A percentile compares a stretch with the other conserved stretches of the same genome.
Evolutionary conservation across 2,888 invertebrate genomes (phyloP).

Genomic region (Cloeon dipterum): DNA sequence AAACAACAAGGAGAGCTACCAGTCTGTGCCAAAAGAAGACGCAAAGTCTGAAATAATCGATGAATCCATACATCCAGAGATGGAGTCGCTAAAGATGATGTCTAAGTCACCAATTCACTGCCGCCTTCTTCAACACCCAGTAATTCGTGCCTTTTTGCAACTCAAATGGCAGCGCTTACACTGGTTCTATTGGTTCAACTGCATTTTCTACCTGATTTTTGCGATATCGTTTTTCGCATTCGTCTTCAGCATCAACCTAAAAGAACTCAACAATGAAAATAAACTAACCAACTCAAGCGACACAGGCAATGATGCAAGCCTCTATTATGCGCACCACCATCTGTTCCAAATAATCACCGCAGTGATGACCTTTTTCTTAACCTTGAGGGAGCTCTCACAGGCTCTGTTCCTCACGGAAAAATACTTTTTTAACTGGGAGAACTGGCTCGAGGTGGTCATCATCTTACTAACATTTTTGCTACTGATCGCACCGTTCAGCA

Average conservation of each 20-base stretch:
- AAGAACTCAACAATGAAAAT: no score
- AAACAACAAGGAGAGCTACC: no score
- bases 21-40: no score
- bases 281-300: no score
- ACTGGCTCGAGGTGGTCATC: constrained; percentile 46
- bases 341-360: no score
- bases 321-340: no score
- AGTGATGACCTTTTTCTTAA: constrained; percentile 32
- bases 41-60: no score
- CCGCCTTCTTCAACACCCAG: constrained; percentile 49
- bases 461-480: constrained; percentile 41
- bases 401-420: constrained; percentile 37
- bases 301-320: no score
- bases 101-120: constrained; percentile 40
- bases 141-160: constrained; percentile 55
- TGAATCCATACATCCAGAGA: no score
- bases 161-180: constrained; percentile 62
- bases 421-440: constrained; percentile 45
- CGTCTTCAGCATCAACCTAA: no score
- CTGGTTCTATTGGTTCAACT: constrained; percentile 45
- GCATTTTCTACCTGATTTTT: constrained; percentile 43
- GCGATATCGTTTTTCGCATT: no score
- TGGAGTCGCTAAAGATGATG: constrained; percentile 48
- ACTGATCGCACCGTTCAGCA: no score
- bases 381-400: constrained; percentile 46